Base-by-base conservation (phyloP, 2,888 invertebrate genomes). In the Baccha elongata region DNA sequence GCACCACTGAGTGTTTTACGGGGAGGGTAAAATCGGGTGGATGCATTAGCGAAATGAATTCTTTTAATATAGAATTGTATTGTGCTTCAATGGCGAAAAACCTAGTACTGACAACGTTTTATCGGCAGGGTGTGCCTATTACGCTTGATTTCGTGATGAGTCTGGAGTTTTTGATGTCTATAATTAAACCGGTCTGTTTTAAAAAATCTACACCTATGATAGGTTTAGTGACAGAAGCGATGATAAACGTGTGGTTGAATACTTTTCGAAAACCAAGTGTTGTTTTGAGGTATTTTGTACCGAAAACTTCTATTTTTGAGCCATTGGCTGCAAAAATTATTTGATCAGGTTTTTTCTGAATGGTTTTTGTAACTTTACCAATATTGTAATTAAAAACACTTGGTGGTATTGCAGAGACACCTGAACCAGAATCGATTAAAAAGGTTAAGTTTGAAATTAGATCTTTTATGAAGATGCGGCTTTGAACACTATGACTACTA, bases 191-290 rank as follows among this genome's bases (percentile, higher is more conserved):
- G n/a, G n/a, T n/a, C n/a, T n/a, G n/a, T n/a, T n/a, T n/a, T n/a
- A n/a, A n/a, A n/a, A n/a, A n/a, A n/a, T n/a, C n/a, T n/a, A n/a
- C n/a, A n/a, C n/a, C n/a, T 17, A 78, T 78, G 1, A 65, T 23
- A 4, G 23, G 78, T 23, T 67, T 72, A 3, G 79, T 58, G 8
- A 73, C 72, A 3, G 71, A 35, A 13, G 78, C 72, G 10, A 73
- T 46, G 3, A 65, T 11, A 13, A 78, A 78, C 1, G 50, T 35
- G 40, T 73, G 62, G 10, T 42, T 62, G 17, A 80, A 78, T 1
- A 46, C 23, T 40, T 42, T 21, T 3, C 79, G 52, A 6, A 78
- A 48, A 1, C 53, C 69, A 0, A 78, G 29, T 11, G 21, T 46
- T 21, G 11, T 21, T 21, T 21, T 19, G 11, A 46, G 10, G 11